Evolutionary conservation across 2,113 vertebrate genomes (phyloP).

Genomic region (Petroica traversi): DNA sequence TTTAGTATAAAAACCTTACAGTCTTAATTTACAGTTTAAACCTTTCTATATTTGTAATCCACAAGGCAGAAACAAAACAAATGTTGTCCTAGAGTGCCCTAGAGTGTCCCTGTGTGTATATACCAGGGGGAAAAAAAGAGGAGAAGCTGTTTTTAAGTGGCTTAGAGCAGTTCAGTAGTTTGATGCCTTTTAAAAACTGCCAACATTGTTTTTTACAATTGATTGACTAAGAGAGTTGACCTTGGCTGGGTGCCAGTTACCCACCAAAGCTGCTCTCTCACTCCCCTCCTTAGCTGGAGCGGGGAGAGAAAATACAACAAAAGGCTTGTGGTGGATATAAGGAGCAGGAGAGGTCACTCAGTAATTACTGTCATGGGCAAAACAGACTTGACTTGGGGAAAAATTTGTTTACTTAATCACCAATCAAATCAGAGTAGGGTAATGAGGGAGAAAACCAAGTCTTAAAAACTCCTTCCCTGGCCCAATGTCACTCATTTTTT

Average conservation of each 20-base stretch:
- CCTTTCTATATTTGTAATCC: neutral
- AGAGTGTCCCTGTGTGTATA: too few species aligned
- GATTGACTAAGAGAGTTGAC: neutral
- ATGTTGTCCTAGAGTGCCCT: neutral
- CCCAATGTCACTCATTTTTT: neutral
- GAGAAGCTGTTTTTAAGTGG: neutral
- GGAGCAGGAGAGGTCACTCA: neutral
- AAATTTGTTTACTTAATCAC: neutral
- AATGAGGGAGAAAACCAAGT: neutral
- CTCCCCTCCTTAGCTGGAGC: neutral
- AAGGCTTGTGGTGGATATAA: neutral
- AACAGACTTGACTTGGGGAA: neutral
- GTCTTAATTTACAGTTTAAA: neutral
- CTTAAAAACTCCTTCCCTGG: neutral
- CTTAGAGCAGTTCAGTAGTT: neutral
- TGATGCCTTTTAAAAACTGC: neutral
- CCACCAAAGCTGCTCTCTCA: neutral
- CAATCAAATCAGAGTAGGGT: neutral
- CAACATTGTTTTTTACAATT: neutral
- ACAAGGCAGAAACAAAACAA: neutral
- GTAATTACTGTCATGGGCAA: neutral
- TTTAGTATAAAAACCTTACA: neutral
- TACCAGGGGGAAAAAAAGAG: rapidly evolving
- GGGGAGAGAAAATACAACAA: neutral
- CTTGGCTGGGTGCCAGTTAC: neutral